Evolutionary conservation across 2,888 invertebrate genomes (phyloP).

Genomic region (Polydrusus cervinus): DNA sequence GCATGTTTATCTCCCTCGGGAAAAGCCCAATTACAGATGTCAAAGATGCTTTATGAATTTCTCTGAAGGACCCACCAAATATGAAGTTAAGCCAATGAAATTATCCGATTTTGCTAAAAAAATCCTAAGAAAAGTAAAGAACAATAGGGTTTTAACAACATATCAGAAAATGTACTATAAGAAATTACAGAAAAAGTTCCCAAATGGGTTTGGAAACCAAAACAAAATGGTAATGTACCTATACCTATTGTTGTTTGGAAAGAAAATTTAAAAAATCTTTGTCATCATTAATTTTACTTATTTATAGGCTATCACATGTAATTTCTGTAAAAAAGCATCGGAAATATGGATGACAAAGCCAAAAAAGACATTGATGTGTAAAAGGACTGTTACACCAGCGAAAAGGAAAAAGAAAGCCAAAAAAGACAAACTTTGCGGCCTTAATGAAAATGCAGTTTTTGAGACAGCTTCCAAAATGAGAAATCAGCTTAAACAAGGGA

Average conservation of each 20-base stretch:
- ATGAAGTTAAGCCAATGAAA: slow-evolving; percentile 50
- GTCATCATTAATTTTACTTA: neutral
- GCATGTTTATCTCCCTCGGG: slow-evolving; percentile 51
- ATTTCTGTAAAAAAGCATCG: slow-evolving; percentile 60
- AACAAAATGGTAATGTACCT: slow-evolving; percentile 54
- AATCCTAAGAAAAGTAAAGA: slow-evolving; percentile 54
- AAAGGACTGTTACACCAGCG: neutral
- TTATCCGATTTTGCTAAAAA: slow-evolving; percentile 57
- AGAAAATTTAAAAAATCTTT: neutral
- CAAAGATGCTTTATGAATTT: slow-evolving; percentile 59
- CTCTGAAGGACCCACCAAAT: slow-evolving; percentile 49
- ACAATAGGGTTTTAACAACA: slow-evolving; percentile 47
- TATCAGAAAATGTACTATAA: slow-evolving; percentile 58
- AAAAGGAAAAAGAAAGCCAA: slow-evolving; percentile 65
- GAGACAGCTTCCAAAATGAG: slow-evolving; percentile 27
- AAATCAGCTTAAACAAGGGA: slow-evolving; percentile 15
- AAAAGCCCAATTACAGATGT: slow-evolving; percentile 55
- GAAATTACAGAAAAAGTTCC: slow-evolving; percentile 42
- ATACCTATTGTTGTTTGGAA: neutral
- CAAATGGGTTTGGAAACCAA: slow-evolving; percentile 34
- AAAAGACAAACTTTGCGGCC: slow-evolving; percentile 70
- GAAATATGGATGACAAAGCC: slow-evolving; percentile 54
- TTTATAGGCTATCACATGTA: slow-evolving; percentile 62
- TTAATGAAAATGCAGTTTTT: slow-evolving; percentile 61
- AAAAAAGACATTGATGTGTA: slow-evolving; percentile 25